phyloP scores from a whole-genome alignment of 2,797 vertebrate genomes.

The Sphenopsis melanotis region DNA sequence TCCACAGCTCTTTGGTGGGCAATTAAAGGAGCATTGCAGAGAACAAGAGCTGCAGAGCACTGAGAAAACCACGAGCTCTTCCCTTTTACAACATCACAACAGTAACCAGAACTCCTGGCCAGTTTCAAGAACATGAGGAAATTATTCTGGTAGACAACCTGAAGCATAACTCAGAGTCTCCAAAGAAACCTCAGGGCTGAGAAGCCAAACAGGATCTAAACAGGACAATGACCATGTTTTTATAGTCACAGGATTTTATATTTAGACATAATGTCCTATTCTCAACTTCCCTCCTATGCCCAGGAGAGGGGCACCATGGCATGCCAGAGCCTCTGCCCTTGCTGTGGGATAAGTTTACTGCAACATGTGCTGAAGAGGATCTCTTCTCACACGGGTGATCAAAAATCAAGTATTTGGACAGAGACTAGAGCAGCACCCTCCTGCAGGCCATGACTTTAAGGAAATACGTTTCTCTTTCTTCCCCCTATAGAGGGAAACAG shows the following conservation, averaged over 20 bases:
- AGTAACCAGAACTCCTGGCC: background rate
- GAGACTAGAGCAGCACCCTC: background rate
- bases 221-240: background rate
- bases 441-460: background rate
- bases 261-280: background rate
- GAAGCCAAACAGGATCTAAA: background rate
- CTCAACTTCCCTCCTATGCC: background rate
- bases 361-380: background rate
- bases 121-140: background rate
- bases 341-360: background rate
- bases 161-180: background rate
- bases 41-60: background rate
- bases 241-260: accelerated
- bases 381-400: background rate
- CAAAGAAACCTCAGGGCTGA: background rate
- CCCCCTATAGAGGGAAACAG: background rate
- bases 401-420: background rate
- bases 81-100: background rate
- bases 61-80: background rate
- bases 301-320: background rate
- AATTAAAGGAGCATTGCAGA: background rate
- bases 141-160: background rate
- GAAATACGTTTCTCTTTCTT: background rate
- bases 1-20: background rate
- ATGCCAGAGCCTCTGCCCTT: background rate